Evolutionary conservation across 1,140 invertebrate genomes (phyloP).

Genomic region (Lucilia sericata): DNA sequence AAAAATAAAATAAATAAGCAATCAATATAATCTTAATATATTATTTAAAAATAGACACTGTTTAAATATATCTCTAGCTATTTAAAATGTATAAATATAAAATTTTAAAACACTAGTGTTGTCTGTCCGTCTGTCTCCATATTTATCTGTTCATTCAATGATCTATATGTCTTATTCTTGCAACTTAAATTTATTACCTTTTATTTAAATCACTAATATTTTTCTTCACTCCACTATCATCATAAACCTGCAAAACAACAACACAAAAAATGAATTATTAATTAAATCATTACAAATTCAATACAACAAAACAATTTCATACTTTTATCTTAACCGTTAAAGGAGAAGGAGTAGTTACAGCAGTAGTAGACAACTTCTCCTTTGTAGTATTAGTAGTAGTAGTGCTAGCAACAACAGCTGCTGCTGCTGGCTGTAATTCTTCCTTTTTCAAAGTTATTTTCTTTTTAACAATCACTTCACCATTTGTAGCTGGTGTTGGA

Average conservation of each 20-base stretch:
- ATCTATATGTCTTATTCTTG: too few relatives aligned
- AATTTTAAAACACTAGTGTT: too few relatives aligned
- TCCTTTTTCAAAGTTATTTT: background rate
- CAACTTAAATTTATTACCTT: background rate
- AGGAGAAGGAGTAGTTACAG: background rate
- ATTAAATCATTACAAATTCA: too few relatives aligned
- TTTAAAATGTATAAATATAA: too few relatives aligned
- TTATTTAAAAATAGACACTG: too few relatives aligned
- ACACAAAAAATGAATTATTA: background rate
- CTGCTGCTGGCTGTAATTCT: background rate
- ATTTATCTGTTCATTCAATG: too few relatives aligned
- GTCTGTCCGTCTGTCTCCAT: too few relatives aligned
- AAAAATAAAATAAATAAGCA: too few relatives aligned
- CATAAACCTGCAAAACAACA: background rate
- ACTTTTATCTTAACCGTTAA: background rate
- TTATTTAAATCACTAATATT: conserved; percentile 1
- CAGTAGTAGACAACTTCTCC: background rate
- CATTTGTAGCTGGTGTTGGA: background rate
- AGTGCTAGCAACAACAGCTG: background rate
- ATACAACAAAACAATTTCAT: background rate
- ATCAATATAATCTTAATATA: too few relatives aligned
- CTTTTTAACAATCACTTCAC: background rate
- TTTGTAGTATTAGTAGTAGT: background rate
- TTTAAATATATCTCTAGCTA: too few relatives aligned
- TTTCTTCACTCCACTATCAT: background rate